These are phyloP conservation scores for Cephus runcator DNA, from an alignment of 2,888 invertebrate genomes.

Conservation along the genomic window DNA sequence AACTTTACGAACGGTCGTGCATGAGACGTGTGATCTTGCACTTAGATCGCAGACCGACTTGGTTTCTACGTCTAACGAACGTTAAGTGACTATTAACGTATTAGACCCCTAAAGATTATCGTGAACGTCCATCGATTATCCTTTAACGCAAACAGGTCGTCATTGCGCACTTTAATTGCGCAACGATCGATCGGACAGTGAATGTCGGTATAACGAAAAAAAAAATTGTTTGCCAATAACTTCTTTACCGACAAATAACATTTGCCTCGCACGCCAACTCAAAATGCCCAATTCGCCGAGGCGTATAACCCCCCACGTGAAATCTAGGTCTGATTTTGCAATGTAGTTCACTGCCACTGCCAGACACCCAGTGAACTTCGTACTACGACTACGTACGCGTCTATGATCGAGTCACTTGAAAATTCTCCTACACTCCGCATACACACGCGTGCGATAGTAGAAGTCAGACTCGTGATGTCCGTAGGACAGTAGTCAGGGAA, in stretches of 20 bases:
- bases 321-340: background rate
- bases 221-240: background rate
- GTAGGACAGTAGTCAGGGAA: conserved; percentile 8
- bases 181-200: background rate
- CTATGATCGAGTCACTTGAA: background rate
- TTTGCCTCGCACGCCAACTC: background rate
- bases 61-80: background rate
- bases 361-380: background rate
- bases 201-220: background rate
- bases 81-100: background rate
- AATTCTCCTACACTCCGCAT: background rate
- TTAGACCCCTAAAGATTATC: background rate
- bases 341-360: background rate
- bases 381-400: background rate
- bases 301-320: background rate
- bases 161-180: background rate
- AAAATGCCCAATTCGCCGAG: background rate
- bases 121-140: background rate
- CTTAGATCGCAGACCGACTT: background rate
- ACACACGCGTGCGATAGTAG: background rate
- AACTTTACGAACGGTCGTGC: background rate
- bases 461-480: background rate
- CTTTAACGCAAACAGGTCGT: background rate
- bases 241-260: background rate
- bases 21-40: background rate